Conservation (phyloP, 2,888 invertebrate species). For the Plagodis dolabraria region DNA sequence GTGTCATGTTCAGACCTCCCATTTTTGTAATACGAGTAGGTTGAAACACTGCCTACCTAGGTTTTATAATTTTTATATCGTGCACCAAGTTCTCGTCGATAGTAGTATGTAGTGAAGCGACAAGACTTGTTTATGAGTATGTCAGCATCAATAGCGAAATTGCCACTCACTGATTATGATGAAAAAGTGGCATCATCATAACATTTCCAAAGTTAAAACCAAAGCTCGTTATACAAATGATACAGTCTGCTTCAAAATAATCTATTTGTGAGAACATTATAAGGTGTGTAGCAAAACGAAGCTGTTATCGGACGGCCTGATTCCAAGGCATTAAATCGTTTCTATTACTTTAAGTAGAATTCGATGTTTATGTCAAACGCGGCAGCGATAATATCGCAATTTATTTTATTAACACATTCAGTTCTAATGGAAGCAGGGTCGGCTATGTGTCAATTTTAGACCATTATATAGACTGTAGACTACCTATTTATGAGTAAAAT, state of each 20-base stretch:
- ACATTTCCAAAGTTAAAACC: too few species aligned
- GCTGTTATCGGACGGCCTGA: conserved; percentile 62
- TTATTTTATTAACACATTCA: conserved; percentile 77
- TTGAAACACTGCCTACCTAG: too few species aligned
- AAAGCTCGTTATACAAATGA: not conserved
- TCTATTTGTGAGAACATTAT: conserved; percentile 41
- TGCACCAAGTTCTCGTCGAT: too few species aligned
- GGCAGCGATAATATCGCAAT: conserved; percentile 78
- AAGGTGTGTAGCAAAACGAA: conserved; percentile 18
- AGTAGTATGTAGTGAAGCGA: too few species aligned
- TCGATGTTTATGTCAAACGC: conserved; percentile 81
- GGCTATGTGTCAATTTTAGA: conserved; percentile 35
- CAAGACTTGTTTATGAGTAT: too few species aligned
- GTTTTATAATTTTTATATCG: too few species aligned
- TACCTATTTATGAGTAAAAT: too few species aligned
- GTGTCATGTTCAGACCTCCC: too few species aligned
- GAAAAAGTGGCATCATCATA: too few species aligned
- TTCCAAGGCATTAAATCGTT: conserved; percentile 76
- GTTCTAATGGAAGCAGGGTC: conserved; percentile 66
- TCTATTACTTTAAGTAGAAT: conserved; percentile 83
- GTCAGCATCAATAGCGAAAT: too few species aligned
- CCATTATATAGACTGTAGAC: conserved; percentile 4
- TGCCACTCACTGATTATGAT: too few species aligned
- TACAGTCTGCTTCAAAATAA: conserved; percentile 13
- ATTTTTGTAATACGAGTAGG: too few species aligned